phyloP scores from a whole-genome alignment of 30 jellyfish, hydroid and myxozoan species.

The Rhopilema esculentum region DNA sequence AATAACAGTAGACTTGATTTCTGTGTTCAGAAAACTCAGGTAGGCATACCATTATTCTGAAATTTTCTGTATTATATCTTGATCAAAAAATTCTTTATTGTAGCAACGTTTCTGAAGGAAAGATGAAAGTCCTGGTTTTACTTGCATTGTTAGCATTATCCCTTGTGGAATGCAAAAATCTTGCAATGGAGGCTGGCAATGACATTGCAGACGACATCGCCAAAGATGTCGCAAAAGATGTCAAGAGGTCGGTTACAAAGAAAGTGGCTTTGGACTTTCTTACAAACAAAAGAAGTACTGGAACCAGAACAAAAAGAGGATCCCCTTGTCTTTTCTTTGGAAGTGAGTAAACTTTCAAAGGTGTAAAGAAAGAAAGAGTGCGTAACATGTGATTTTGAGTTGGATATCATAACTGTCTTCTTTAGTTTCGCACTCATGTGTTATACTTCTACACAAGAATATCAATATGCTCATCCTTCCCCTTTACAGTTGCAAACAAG shows the following conservation, averaged over 20 bases:
- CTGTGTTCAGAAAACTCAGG: too few relatives aligned
- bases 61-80: not conserved
- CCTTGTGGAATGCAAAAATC: not conserved
- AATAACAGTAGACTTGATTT: too few relatives aligned
- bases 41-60: too few relatives aligned
- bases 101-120: not conserved
- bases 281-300: not conserved
- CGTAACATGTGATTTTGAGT: too few relatives aligned
- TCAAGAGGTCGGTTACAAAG: not conserved
- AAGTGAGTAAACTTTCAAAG: not conserved
- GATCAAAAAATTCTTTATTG: not conserved
- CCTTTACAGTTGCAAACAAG: too few relatives aligned
- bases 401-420: too few relatives aligned
- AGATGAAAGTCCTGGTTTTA: not conserved
- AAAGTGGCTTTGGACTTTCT: not conserved
- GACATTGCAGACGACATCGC: not conserved
- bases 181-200: not conserved
- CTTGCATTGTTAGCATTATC: not conserved
- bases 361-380: too few relatives aligned
- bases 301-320: not conserved
- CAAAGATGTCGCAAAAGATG: conserved; percentile 4
- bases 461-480: too few relatives aligned
- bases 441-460: too few relatives aligned
- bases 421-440: too few relatives aligned
- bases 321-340: conserved; percentile 9